Base-by-base conservation (phyloP, 1,140 invertebrate species). In the Formica exsecta region DNA sequence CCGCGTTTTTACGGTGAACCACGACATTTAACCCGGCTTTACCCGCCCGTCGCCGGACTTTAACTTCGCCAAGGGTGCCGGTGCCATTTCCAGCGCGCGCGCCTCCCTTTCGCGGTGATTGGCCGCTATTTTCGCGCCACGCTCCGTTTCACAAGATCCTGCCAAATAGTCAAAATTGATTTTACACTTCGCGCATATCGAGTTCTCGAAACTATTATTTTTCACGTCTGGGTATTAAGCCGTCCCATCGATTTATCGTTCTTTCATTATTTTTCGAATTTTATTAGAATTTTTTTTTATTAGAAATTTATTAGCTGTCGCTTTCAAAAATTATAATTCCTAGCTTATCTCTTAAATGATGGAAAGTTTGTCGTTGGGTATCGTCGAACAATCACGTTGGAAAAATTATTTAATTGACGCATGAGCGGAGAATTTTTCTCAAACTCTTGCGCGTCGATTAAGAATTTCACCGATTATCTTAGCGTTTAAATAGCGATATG, bases 1-100 rank as follows among this genome's bases (percentile, higher is more conserved):
- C 87, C 91, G 87, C 92, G 92, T 95, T 95, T 95, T 95, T 94
- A 95, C 92, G 94, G 94, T 94, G 93, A 94, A 95, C 94, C 94
- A 94, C 94, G 94, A 93, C 93, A 94, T 95, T 95, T 95, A 95
- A 94, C 93, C 91, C 91, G 93, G 91, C 90, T 93, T 93, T 32
- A 32, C 92, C 41, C 9, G 88, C 90, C 68, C 92, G 89, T 92
- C 91, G 90, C 90, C 80, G 62, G 92, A 89, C 87, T 89, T 93
- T 88, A 89, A 88, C 86, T 74, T 89, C 87, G 71, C 87, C 87
- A 80, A 91, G 89, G 89, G 92, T 91, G 66, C 51, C 48, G 44
- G 54, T 54, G 64, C 59, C 54, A 68, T 83, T 25, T 79, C 54
- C 71, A 76, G 1, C 84, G 71, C 48, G 48, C 41, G 41, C 64